Base-by-base conservation (phyloP, 2,113 vertebrate genomes). In the Thalassoma bifasciatum region DNA sequence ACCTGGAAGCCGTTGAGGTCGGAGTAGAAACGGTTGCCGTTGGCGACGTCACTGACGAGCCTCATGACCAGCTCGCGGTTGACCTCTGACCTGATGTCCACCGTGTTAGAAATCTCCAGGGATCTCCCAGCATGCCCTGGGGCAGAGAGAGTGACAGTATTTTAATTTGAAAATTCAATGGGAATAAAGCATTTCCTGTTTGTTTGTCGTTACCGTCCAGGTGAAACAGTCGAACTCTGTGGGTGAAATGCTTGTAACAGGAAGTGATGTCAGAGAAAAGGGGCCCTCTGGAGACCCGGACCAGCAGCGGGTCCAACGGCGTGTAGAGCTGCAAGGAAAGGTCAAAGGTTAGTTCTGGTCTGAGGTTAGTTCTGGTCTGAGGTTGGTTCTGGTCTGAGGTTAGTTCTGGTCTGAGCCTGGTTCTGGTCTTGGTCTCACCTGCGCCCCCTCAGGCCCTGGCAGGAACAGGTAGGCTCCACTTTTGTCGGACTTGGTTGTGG, bases 1-100 rank as follows among this genome's bases (percentile, higher is more conserved):
- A 98, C 97, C 96, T 98, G 97, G 87, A 95, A 99, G 60, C 97
- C 95, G 78, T 99, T 99, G 81, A 99, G 95, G 85, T 99, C 97
- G 23, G 91, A 92, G 87, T 92, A 97, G 93, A 98, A 98, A 84
- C 85, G 94, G 64, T 97, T 94, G 72, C 93, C 89, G 59, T 81
- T 98, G 81, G 95, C 94, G 52, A 97, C 75, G 10, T 95, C 91
- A 46, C 94, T 96, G 62, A 94, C 91, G 81, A 98, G 93, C 81
- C 94, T 94, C 97, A 98, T 98, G 60, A 93, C 96, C 67, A 99
- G 96, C 85, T 98, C 97, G 37, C 80, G 93, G 87, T 99, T 98
- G 82, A 91, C 86, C 91, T 97, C 95, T 61, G 93, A 94, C 82
- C 96, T 93, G 75, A 98, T 97, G 83, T 98, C 96, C 85, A 99